Conservation (phyloP, 2,888 invertebrate species). For the Drosophila siamana region DNA sequence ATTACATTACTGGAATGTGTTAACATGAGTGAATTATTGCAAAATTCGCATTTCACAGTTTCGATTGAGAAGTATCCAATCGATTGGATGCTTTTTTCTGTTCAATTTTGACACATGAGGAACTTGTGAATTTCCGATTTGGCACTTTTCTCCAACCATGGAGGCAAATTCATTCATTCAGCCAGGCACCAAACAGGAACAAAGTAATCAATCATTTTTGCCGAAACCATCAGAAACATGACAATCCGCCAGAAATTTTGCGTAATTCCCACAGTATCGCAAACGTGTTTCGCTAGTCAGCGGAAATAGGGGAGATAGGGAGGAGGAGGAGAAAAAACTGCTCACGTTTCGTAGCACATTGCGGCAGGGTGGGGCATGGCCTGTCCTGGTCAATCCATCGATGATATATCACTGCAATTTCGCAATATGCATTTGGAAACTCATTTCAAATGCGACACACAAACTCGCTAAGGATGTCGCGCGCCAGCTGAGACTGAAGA, state of each 20-base stretch:
- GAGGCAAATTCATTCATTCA: slow-evolving; percentile 11
- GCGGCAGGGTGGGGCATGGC: neutral
- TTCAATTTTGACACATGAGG: neutral
- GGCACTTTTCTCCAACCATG: slow-evolving; percentile 19
- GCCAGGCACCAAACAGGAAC: slow-evolving; percentile 62
- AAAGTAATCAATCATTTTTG: slow-evolving; percentile 75
- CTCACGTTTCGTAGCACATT: slow-evolving; percentile 9
- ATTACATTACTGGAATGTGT: slow-evolving; percentile 9
- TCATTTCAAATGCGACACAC: slow-evolving; percentile 73
- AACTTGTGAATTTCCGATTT: slow-evolving; percentile 43
- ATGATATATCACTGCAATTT: slow-evolving; percentile 76
- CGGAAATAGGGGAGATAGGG: neutral
- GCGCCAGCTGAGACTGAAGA: neutral
- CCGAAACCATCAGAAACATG: slow-evolving; percentile 72
- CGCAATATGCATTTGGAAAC: slow-evolving; percentile 70
- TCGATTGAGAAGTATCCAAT: slow-evolving; percentile 23
- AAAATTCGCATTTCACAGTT: slow-evolving; percentile 30
- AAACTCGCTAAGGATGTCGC: slow-evolving; percentile 49
- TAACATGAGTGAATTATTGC: neutral
- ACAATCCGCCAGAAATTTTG: slow-evolving; percentile 71
- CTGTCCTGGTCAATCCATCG: slow-evolving; percentile 55
- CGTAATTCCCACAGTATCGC: slow-evolving; percentile 50
- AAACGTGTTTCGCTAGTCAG: slow-evolving; percentile 4
- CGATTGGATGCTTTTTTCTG: neutral
- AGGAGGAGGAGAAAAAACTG: neutral